Evolutionary conservation across 2,113 vertebrate species (phyloP).

Genomic region (Istiophorus platypterus): DNA sequence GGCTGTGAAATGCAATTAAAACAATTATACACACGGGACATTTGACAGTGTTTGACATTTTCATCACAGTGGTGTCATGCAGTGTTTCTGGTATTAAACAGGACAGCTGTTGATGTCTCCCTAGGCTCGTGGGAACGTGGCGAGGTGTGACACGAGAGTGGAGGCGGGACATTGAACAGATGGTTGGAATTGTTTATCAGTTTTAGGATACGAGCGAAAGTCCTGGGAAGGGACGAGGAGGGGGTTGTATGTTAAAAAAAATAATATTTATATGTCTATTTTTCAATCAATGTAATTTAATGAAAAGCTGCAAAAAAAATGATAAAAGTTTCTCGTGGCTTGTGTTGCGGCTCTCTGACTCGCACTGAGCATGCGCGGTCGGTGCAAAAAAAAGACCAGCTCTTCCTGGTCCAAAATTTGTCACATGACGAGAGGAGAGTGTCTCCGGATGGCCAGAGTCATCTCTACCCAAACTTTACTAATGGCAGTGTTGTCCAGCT

Average conservation of each 20-base stretch:
- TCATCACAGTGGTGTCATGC: background rate
- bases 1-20: slow-evolving; percentile 7
- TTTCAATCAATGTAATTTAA: slow-evolving; percentile 57
- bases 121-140: background rate
- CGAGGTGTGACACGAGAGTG: background rate
- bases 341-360: background rate
- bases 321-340: background rate
- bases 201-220: background rate
- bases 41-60: slow-evolving; percentile 28
- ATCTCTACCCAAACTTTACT: background rate
- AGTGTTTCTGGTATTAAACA: slow-evolving; percentile 1
- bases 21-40: background rate
- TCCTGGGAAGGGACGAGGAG: no score
- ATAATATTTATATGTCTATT: slow-evolving; percentile 45
- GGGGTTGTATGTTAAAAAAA: no score
- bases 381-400: background rate
- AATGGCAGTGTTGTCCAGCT: slow-evolving; percentile 45
- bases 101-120: slow-evolving; percentile 11
- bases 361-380: slow-evolving; percentile 71
- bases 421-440: slow-evolving; percentile 68
- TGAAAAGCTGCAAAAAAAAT: slow-evolving; percentile 46
- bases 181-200: background rate
- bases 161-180: background rate
- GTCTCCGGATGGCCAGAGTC: slow-evolving; percentile 35
- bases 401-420: slow-evolving; percentile 46